Conservation (phyloP, 2,888 invertebrate species). For the Brachylomia viminalis region DNA sequence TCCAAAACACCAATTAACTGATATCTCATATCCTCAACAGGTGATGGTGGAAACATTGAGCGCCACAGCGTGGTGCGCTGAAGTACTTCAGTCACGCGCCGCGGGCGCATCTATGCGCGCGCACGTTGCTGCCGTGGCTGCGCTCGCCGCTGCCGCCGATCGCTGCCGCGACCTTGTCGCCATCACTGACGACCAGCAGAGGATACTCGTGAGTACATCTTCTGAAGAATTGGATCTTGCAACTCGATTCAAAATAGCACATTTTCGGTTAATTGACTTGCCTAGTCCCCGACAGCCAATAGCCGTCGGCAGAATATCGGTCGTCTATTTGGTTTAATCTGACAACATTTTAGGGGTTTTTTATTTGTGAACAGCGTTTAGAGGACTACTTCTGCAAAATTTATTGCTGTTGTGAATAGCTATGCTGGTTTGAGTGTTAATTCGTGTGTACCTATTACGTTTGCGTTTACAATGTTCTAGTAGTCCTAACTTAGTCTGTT, state of each 20-base stretch:
- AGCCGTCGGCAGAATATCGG: background rate
- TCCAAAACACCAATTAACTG: background rate
- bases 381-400: background rate
- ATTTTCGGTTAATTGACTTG: too few species aligned
- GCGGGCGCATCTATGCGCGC: conserved; percentile 94
- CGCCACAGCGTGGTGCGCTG: conserved; percentile 91
- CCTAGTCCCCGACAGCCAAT: background rate
- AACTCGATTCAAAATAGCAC: background rate
- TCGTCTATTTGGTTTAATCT: background rate
- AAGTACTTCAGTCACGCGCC: conserved; percentile 95
- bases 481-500: background rate
- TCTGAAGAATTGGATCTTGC: background rate
- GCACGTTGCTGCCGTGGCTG: conserved; percentile 94
- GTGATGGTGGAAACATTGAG: conserved; percentile 93
- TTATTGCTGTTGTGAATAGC: background rate
- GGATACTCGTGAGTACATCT: conserved; percentile 92
- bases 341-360: background rate
- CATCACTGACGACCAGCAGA: conserved; percentile 95
- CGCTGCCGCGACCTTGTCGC: conserved; percentile 96
- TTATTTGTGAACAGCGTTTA: background rate
- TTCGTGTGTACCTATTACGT: too few species aligned
- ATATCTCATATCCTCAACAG: conserved; percentile 77
- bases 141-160: conserved; percentile 96
- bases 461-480: background rate
- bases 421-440: background rate